Evolutionary conservation across 1,140 invertebrate genomes (phyloP).

Genomic region (Euura lappo): DNA sequence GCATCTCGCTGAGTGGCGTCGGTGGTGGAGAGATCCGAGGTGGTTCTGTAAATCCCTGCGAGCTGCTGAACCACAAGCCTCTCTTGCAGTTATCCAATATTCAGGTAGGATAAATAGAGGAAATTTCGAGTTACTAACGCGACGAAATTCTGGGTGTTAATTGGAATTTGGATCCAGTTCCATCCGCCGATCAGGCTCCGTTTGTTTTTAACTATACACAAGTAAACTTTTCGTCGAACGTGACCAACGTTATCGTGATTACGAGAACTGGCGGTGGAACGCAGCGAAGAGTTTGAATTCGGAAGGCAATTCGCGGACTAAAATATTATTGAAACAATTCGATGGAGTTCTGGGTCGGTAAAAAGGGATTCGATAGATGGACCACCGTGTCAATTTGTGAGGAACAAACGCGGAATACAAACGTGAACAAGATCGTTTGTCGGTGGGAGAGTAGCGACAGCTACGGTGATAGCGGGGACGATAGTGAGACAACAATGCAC

Average conservation of each 20-base stretch:
- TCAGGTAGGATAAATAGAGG: no score
- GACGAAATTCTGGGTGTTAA: no score
- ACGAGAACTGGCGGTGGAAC: background rate
- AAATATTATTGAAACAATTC: background rate
- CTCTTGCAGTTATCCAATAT: no score
- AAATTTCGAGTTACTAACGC: no score
- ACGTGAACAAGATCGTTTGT: background rate
- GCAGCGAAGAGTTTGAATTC: background rate
- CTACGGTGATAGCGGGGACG: background rate
- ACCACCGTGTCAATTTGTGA: background rate
- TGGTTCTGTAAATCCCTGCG: background rate
- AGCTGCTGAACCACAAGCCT: background rate
- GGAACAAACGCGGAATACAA: background rate
- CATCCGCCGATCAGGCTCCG: no score
- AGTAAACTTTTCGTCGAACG: background rate
- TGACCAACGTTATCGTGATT: background rate
- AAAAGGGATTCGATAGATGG: background rate
- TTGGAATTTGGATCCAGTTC: no score
- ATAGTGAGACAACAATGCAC: slow-evolving; percentile 1
- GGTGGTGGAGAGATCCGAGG: background rate
- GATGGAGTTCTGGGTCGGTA: background rate
- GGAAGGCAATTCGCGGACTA: background rate
- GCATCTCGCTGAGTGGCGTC: background rate
- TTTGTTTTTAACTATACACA: background rate
- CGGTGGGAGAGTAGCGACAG: background rate